These are phyloP conservation scores for Pipa parva DNA, from an alignment of 2,113 vertebrate genomes.

Conservation along the genomic window DNA sequence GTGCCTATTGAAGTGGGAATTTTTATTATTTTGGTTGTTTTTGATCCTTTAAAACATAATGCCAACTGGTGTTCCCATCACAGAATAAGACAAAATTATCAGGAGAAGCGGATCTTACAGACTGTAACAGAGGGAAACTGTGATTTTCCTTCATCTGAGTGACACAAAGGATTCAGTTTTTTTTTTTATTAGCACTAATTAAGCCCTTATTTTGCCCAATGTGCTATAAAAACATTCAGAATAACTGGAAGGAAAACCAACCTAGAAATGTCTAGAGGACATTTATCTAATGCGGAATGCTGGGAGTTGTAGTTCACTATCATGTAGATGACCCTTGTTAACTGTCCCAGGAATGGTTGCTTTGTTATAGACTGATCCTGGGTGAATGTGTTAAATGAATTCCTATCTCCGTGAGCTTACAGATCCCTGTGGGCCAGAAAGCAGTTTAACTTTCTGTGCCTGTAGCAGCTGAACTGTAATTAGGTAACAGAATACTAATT, in stretches of 20 bases:
- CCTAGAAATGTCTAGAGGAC: too few species aligned
- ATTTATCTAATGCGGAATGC: neutral
- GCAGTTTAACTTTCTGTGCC: conserved; percentile 38
- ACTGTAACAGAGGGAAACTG: neutral
- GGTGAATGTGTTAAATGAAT: conserved; percentile 20
- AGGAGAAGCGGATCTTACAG: neutral
- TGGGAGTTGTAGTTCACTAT: neutral
- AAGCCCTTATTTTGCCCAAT: neutral
- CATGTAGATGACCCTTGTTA: too few species aligned
- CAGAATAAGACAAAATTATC: neutral
- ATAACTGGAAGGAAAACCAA: too few species aligned
- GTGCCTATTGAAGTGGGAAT: too few species aligned
- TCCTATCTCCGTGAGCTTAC: neutral
- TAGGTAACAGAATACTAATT: conserved; percentile 41
- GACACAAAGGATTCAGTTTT: too few species aligned
- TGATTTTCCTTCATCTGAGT: conserved; percentile 3
- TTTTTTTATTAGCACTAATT: neutral
- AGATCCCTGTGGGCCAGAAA: conserved; percentile 11
- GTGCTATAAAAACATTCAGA: too few species aligned
- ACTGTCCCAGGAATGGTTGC: too few species aligned
- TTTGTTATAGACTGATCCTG: neutral
- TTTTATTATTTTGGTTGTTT: too few species aligned
- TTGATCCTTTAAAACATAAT: too few species aligned
- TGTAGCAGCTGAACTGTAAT: conserved; percentile 40
- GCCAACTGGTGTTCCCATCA: conserved; percentile 6